Base-by-base conservation (phyloP, 2,888 invertebrate genomes). In the Junonia oenone region DNA sequence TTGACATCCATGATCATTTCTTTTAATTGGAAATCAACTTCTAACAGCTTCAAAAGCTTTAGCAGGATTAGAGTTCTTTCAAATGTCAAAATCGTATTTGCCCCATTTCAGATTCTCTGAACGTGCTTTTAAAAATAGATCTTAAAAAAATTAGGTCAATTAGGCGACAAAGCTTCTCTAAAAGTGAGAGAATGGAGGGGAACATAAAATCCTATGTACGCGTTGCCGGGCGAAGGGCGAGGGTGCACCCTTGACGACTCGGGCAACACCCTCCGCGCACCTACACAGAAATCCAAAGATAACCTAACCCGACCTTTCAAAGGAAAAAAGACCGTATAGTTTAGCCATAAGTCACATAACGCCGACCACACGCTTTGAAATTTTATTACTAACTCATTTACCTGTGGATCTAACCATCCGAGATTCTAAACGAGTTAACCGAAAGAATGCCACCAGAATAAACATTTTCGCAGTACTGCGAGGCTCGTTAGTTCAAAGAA, bases 71-170 rank as follows among this genome's bases (percentile, higher is more conserved):
- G 66, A 54, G 65, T 69, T 69, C 67, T 70, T 72, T 63, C 62
- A 67, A 67, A 68, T 70, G 62, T 67, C n/a, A n/a, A n/a, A 74
- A 73, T 46, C 31, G 17, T 14, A 45, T 78, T 72, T 71, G 68
- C 62, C 64, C 38, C 69, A 64, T 52, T 66, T 61, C 63, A 61
- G 67, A 67, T 71, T 26, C 40, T 69, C 68, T 61, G 65, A 58
- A 58, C 59, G 61, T 61, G 58, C 59, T 11, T 61, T 62, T 63
- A 51, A 60, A 71, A 71, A 68, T 69, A 69, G 74, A 72, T 72
- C 63, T 71, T 66, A 64, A 73, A 75, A 33, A 78, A 87, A 85
- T 83, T 86, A 71, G 85, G 84, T 87, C 83, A 87, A 86, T 87
- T 86, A 83, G n/a, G 72, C 63, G 71, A 76, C 69, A 76, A 76